Evolutionary conservation across 2,888 invertebrate genomes (phyloP), one percentile per base, ranked within the genome.

Genomic region (Eudasyphora cyanicolor): DNA sequence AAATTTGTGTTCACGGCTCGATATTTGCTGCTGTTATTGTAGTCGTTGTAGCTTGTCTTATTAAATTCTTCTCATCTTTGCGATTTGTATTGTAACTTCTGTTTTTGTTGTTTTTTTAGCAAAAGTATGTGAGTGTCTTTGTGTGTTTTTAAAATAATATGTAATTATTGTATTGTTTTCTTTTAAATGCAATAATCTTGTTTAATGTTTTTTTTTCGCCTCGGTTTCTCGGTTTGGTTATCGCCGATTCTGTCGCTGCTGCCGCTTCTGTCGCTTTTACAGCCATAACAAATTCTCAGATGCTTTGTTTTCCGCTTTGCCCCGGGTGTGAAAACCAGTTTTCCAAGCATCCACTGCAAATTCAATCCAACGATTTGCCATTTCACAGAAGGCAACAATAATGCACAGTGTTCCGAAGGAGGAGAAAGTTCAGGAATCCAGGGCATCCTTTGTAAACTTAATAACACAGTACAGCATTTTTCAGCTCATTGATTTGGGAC

Each of bases 281-380:
- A 17, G 17, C 24, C 0, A 14, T 42, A 49, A 51, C 29, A 51
- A 73, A 60, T 32, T 29, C 19, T 57, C 57, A 7, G 14, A 35
- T 71, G 54, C 21, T 38, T 70, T 54, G 54, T 76, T 81, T 81
- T 84, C 82, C 78, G 82, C 49, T 73, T 76, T 76, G 64, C 78
- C 82, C 76, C 82, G 70, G 57, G 57, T n/a, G 57, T 74, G 74
- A 76, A 67, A 69, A 84, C 84, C 81, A 76, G 84, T 84, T 84
- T 84, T 67, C 42, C 6, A 81, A 75, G n/a, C 69, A 49, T 69
- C 69, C 69, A 69, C 32, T 70, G 67, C 17, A 54, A 77, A 67
- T 64, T 51, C 19, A 57, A 67, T 75, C 71, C 45, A 70, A 45
- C 42, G 42, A 14, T 27, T 67, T 42, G 1, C 71, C 57, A 76